Base-by-base conservation (phyloP, 2,113 vertebrate species). In the Grantiella picta region DNA sequence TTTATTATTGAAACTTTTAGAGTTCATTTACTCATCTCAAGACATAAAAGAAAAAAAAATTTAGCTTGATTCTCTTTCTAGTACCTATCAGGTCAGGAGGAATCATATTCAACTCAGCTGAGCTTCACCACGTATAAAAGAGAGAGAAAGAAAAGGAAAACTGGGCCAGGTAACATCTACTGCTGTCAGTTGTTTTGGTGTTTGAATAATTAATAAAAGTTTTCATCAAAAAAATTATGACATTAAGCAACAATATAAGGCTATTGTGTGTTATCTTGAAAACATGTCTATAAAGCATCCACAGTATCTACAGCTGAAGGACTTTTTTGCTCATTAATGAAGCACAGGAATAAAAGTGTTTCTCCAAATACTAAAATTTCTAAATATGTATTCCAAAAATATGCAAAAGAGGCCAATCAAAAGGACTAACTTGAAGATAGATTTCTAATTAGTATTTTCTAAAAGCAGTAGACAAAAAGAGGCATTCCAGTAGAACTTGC, bases 141-240 rank as follows among this genome's bases (percentile, higher is more conserved):
- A 84, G 11, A 5, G 53, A 95, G 53, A 82, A 84, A 22, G 33
- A 82, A 88, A 64, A 86, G 31, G 28, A 92, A 96, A 94, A 80
- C 22, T 69, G 38, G 84, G 70, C 42, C 84, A 92, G 50, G 33
- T 44, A 89, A 72, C 15, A 80, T 54, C 38, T 84, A 85, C 2
- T 85, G 40, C 44, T 87, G 50, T 79, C 81, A 69, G 70, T 53
- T 83, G 40, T 49, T 91, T 57, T 42, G 40, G 22, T 47, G 40
- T 68, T 85, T 91, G 81, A 94, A 90, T 95, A 94, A 92, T 90
- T 85, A 53, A 87, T 79, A 79, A 56, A 42, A 57, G 19, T 60
- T 95, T 80, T 80, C 50, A 88, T 90, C 52, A 87, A 94, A 95
- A 88, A 45, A 85, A 76, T 91, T 77, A 79, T 35, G 50, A 87